Base-by-base conservation (phyloP, 2,888 invertebrate genomes). In the Drosophila nr. medialis region DNA sequence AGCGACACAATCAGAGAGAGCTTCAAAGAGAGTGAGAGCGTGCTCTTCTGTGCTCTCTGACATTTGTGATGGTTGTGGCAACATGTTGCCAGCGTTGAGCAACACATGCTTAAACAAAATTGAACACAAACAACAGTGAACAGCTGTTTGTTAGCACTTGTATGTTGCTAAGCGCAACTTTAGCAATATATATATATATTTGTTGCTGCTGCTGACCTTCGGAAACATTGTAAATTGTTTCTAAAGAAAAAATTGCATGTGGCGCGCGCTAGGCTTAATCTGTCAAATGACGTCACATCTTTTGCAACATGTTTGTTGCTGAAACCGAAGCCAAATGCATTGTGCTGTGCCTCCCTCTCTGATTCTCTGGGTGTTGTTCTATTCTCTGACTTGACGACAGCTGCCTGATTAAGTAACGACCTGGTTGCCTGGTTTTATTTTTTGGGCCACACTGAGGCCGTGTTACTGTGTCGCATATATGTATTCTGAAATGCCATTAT, bases 321-420 rank as follows among this genome's bases (percentile, higher is more conserved):
- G 53, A 34, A 38, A 68, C 62, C 62, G 63, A 0, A 21, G 55
- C 21, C 54, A 56, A 59, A 49, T 65, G 65, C 71, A 76, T 60
- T 49, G 21, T 29, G 5, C 2, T 36, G 11, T 24, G 68, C n/a
- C 55, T 29, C 32, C 21, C 15, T 38, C 59, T n/a, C 11, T 2
- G 42, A 21, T 11, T 42, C 53, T 15, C 54, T 63, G 13, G n/a
- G 4, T 45, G 34, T 34, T 51, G 30, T 38, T 40, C 29, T 50
- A 49, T 49, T 11, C 65, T 68, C 42, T 64, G 79, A 69, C 75
- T 62, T 78, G 68, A 78, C 77, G 78, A 78, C 77, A 78, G 80
- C 78, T 79, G 77, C 78, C 70, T 77, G 84, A 73, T 87, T 84
- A 73, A 85, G 85, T 83, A 87, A 86, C 85, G 87, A 86, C 85